phyloP scores from a whole-genome alignment of 2,888 invertebrate genomes.

The Nowickia ferox region DNA sequence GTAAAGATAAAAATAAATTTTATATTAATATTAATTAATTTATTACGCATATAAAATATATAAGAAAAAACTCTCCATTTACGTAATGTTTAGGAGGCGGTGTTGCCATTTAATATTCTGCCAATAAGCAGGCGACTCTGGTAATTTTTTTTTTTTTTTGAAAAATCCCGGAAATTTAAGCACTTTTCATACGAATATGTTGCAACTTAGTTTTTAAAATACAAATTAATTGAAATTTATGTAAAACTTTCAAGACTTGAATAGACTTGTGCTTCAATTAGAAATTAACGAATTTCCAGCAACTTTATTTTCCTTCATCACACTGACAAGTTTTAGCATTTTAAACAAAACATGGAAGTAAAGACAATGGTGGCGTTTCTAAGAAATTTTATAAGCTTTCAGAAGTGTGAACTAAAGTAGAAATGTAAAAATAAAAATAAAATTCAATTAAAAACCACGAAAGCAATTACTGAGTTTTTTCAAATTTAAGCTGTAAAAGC shows the following conservation, averaged over 20 bases:
- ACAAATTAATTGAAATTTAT: too few species aligned
- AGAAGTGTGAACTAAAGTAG: not conserved
- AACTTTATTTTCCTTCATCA: not conserved
- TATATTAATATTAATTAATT: too few species aligned
- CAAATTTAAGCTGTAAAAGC: not conserved
- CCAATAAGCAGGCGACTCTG: too few species aligned
- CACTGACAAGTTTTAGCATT: not conserved
- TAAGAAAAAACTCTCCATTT: too few species aligned
- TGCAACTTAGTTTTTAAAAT: too few species aligned
- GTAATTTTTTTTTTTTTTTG: too few species aligned
- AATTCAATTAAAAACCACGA: conserved; percentile 1
- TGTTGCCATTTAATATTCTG: too few species aligned
- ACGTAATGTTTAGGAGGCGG: too few species aligned
- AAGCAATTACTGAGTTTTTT: not conserved
- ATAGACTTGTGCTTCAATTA: not conserved
- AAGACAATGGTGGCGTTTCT: not conserved
- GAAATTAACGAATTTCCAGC: not conserved
- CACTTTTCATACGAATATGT: too few species aligned
- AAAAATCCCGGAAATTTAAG: too few species aligned
- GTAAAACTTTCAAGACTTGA: too few species aligned
- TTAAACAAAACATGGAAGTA: not conserved
- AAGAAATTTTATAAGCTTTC: not conserved
- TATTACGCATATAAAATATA: too few species aligned
- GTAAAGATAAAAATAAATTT: not conserved
- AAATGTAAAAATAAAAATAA: not conserved